These are phyloP conservation scores for Takifugu flavidus DNA, from an alignment of 2,113 vertebrate genomes.

Conservation along the genomic window DNA sequence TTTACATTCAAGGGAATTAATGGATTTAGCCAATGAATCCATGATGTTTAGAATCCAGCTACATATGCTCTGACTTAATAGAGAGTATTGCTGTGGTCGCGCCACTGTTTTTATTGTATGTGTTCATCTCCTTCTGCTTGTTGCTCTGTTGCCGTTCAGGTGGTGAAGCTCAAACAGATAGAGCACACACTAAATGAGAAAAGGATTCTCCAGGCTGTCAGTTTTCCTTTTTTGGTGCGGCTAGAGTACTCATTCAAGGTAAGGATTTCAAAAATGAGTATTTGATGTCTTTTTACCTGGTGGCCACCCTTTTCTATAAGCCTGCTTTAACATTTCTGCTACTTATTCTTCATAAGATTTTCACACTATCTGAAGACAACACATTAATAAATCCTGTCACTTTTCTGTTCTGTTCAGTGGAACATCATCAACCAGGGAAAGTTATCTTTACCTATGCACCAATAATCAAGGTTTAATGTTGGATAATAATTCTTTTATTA, in stretches of 20 bases:
- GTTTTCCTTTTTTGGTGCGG: slow-evolving; percentile 87
- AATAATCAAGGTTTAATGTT: too few species aligned
- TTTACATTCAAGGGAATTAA: too few species aligned
- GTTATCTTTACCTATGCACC: too few species aligned
- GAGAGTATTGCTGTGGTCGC: too few species aligned
- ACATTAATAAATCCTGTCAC: not conserved
- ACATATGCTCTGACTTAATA: too few species aligned
- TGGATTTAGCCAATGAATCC: too few species aligned
- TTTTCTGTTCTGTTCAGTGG: not conserved
- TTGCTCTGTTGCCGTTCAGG: slow-evolving; percentile 57
- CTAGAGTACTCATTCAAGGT: slow-evolving; percentile 92
- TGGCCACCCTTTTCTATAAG: not conserved
- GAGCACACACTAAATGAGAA: slow-evolving; percentile 94
- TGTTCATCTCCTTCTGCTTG: not conserved
- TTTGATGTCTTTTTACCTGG: not conserved
- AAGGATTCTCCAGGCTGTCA: slow-evolving; percentile 88
- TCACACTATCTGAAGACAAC: not conserved
- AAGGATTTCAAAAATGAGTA: slow-evolving; percentile 2
- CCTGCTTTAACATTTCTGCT: not conserved
- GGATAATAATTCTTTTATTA: too few species aligned
- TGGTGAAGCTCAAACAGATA: slow-evolving; percentile 93
- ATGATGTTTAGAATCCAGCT: too few species aligned
- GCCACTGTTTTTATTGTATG: not conserved
- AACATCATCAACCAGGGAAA: too few species aligned
- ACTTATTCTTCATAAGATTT: not conserved